Evolutionary conservation across 2,888 invertebrate genomes (phyloP), one percentile per base, ranked within the genome.

Genomic region (Heliconius ethilla): DNA sequence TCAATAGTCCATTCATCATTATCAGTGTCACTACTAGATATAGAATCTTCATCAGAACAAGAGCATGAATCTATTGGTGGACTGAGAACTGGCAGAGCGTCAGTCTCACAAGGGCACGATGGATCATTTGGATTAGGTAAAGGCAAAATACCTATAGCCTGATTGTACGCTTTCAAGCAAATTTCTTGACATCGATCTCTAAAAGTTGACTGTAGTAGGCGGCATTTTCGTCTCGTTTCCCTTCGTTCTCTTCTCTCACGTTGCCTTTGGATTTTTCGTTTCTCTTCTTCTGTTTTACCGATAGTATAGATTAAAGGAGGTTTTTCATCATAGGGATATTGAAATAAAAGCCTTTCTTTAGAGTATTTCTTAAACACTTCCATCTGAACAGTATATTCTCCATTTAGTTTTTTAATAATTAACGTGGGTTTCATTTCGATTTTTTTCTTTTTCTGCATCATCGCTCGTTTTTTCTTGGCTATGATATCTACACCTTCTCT

Each of bases 301-400:
- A 94, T 89, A 0, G 89, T 90, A 75, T 94, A 94, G 62, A 91
- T 82, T 13, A 93, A 78, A 3, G 93, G 92, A 18, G 89, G 90
- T 83, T 91, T 91, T 80, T 94, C 94, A 37, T 94, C 94, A 70
- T 93, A 95, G 1, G 94, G 94, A 82, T 90, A 91, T 84, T 95
- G 93, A 69, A 88, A 90, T 18, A 87, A 13, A 7, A 94, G 84
- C 75, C 94, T 87, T 80, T 94, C 92, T 80, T 91, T 92, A 3
- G 94, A 94, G 84, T 90, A 93, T 80, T 92, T 92, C 79, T 93
- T 94, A 77, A 94, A 91, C 0, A 93, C 92, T 85, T 94, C 94
- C 92, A 94, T 92, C 79, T 91, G 90, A 7, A 94, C 93, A 5
- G 89, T 90, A 77, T 88, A 93, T 82, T 94, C 92, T 45, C 94